Base-by-base conservation (phyloP, 2,888 invertebrate genomes). In the Harpalus rubripes region DNA sequence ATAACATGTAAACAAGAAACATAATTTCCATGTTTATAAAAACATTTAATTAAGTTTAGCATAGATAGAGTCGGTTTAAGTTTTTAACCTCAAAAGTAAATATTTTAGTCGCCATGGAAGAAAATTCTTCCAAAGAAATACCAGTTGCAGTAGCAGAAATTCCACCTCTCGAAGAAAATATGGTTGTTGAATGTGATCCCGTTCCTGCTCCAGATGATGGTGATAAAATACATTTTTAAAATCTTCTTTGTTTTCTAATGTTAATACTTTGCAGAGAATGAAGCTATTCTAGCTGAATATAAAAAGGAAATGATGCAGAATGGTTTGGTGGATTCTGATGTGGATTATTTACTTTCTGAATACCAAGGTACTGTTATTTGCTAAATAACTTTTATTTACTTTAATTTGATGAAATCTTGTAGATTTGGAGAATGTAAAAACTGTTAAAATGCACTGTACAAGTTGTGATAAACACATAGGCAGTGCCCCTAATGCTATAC, bases 401-500 rank as follows among this genome's bases (percentile, higher is more conserved):
- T 26, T 39, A 32, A 12, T 18, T 56, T 18, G 41, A 58, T 58
- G 85, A 81, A 84, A 85, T 85, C 63, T 92, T 92, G 86, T 92
- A 92, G 94, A 94, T 88, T 91, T 95, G 44, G 93, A 94, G 87
- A 87, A 90, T 7, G 92, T 96, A 32, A 93, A 94, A 84, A 92
- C 91, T 86, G 91, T 92, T 18, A 93, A 93, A 88, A 91, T 96
- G 59, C 96, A 96, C 88, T 96, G 96, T 88, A 94, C 96, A 10
- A 94, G 95, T 6, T 96, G 96, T 88, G 95, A 96, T 88, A 91
- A 92, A 12, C 96, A 96, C 88, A 92, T 96, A 88, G 96, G 96
- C 44, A 95, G 95, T 85, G 94, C 95, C 0, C 93, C 95, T 1
- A 91, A 92, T 0, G 93, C 94, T 86, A 94, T 94, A 85, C 89